A percentile compares a stretch with the other conserved stretches of the same genome.
phyloP scores from a whole-genome alignment of 2,797 vertebrate genomes.

The Bufotes viridis region DNA sequence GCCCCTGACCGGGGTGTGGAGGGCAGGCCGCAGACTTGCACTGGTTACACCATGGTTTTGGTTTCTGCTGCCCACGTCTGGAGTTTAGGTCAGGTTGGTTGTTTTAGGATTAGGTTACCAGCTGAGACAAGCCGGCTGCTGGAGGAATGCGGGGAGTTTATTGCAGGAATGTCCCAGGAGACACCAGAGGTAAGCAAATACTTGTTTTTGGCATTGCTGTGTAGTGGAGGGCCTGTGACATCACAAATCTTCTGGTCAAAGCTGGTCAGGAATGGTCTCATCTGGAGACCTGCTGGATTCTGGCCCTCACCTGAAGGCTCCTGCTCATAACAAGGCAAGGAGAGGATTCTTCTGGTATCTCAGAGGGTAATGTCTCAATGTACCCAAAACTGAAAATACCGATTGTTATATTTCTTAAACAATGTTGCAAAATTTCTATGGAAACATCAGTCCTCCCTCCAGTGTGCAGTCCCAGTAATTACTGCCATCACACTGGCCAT shows the following conservation, averaged over 20 bases:
- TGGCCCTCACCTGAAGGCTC: not conserved
- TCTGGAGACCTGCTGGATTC: not conserved
- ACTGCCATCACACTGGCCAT: no score
- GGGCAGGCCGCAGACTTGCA: not conserved
- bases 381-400: not conserved
- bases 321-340: not conserved
- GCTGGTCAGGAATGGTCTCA: not conserved
- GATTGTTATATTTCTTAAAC: no score
- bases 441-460: no score
- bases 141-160: constrained; percentile 70
- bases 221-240: constrained; percentile 48
- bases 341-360: not conserved
- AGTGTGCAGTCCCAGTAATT: no score
- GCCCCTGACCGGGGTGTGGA: no score
- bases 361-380: not conserved
- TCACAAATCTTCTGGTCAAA: constrained; percentile 35
- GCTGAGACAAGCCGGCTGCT: constrained; percentile 66
- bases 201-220: constrained; percentile 41
- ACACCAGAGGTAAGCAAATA: constrained; percentile 70
- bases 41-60: not conserved
- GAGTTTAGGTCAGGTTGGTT: constrained; percentile 55
- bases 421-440: no score
- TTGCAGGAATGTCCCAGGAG: constrained; percentile 66
- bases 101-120: constrained; percentile 50
- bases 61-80: constrained; percentile 44